These are phyloP conservation scores for Fulica atra DNA, from an alignment of 2,113 vertebrate species.

Conservation along the genomic window DNA sequence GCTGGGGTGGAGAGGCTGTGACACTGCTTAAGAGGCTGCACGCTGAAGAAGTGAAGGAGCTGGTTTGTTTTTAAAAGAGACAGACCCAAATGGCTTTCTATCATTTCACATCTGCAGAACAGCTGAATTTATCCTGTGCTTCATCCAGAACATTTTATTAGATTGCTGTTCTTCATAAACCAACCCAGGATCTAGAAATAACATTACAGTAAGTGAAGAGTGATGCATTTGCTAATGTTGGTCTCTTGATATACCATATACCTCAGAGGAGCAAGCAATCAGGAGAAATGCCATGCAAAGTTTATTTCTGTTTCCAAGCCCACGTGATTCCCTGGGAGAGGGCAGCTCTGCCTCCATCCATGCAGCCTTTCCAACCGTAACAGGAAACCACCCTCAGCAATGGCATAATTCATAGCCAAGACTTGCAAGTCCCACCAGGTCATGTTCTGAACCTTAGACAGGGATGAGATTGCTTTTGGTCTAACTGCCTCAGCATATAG, in stretches of 20 bases:
- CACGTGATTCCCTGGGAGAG: not conserved
- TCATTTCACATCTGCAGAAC: constrained; percentile 32
- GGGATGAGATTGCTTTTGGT: not conserved
- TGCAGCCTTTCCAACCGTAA: not conserved
- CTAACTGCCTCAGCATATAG: not conserved
- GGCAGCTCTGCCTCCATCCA: not conserved
- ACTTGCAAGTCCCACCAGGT: not conserved
- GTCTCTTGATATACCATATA: not conserved
- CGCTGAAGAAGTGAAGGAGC: not conserved
- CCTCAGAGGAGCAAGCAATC: not conserved
- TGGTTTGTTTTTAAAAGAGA: not conserved
- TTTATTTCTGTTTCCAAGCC: not conserved
- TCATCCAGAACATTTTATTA: not conserved
- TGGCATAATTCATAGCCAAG: not conserved
- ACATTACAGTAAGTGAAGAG: not conserved
- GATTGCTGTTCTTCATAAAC: not conserved
- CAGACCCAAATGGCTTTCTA: not conserved
- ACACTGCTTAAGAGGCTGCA: not conserved
- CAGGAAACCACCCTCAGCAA: not conserved
- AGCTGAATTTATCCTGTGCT: constrained; percentile 22
- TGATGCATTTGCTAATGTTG: not conserved
- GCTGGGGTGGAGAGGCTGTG: not conserved
- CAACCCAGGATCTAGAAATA: not conserved
- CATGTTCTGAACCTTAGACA: not conserved
- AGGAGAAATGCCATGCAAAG: not conserved